A percentile compares a stretch with the other conserved stretches of the same genome.
Conservation (phyloP, 2,888 invertebrate genomes). For the Andrena bicolor region DNA sequence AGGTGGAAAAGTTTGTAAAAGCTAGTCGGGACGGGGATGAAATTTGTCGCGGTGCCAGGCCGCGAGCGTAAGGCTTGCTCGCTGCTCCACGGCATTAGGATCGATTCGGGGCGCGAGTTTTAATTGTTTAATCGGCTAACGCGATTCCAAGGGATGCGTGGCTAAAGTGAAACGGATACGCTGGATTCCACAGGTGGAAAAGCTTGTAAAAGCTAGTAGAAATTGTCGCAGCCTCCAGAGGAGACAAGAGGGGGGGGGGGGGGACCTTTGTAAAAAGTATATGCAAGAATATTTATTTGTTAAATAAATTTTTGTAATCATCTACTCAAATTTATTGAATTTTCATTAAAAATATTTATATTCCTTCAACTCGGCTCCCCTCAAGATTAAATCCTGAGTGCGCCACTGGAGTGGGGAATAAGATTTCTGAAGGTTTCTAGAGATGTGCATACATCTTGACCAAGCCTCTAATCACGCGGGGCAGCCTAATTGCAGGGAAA, state of each 20-base stretch:
- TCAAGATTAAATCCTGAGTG: no score
- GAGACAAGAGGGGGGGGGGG: background rate
- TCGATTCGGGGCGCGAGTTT: background rate
- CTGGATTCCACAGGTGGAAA: background rate
- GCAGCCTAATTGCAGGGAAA: no score
- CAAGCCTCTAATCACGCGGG: no score
- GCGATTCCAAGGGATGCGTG: background rate
- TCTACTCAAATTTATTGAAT: no score
- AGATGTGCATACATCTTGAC: no score
- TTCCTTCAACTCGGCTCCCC: no score
- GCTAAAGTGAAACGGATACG: background rate
- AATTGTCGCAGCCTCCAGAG: background rate
- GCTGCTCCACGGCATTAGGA: background rate
- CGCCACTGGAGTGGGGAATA: no score
- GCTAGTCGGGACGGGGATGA: background rate
- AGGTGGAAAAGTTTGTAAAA: constrained; percentile 30
- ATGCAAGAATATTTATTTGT: background rate
- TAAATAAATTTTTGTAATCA: no score
- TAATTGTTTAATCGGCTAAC: background rate
- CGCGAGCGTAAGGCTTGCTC: no score
- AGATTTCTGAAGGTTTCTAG: no score
- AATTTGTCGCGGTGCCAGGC: background rate
- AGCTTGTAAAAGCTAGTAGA: background rate
- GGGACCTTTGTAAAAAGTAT: background rate
- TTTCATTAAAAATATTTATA: no score